Evolutionary conservation across 2,113 vertebrate genomes (phyloP), one percentile per base, ranked within the genome.

Genomic region (mouse (Mus musculus)): DNA sequence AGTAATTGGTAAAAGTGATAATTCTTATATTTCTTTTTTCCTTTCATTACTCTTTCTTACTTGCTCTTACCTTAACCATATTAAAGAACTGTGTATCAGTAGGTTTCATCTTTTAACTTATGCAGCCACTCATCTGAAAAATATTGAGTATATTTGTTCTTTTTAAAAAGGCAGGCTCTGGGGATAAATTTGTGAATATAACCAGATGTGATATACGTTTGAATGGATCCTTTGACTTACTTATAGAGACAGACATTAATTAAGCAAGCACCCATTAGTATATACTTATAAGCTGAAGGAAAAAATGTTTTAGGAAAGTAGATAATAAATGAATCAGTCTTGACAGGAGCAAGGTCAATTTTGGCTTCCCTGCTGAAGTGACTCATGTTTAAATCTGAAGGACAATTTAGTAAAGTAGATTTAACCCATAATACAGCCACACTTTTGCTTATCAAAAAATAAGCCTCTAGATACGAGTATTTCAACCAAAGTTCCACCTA

Each of bases 131-230:
- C 36, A 90, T 69, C 90, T 90, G 49, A 92, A 92, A 95, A 92
- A 42, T 76, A 90, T 26, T 90, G 49, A 80, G 2, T 13, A 67
- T 86, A 52, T 96, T 88, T 95, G 71, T 14, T 90, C 14, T 65
- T 65, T 65, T 0, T 3, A 42, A 96, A 82, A 26, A 61, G 19
- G 12, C 82, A 61, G 4, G 14, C 1, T 65, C 75, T 67, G 26
- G 33, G 19, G 28, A 95, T 94, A 92, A 90, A 95, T 77, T 65
- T 90, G 24, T 92, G 20, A 95, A 75, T 1, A 95, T 75, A 95
- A 95, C 1, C 30, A 80, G 73, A 88, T 71, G 42, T 76, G n/a
- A 39, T 52, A 63, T 20, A 56, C 10, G 28, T 89, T 90, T 14
- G 72, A 92, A 82, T 67, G 28, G 36, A 93, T 39, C 2, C 7